Conservation (phyloP, 2,888 invertebrate species). For the Pachymerium ferrugineum region DNA sequence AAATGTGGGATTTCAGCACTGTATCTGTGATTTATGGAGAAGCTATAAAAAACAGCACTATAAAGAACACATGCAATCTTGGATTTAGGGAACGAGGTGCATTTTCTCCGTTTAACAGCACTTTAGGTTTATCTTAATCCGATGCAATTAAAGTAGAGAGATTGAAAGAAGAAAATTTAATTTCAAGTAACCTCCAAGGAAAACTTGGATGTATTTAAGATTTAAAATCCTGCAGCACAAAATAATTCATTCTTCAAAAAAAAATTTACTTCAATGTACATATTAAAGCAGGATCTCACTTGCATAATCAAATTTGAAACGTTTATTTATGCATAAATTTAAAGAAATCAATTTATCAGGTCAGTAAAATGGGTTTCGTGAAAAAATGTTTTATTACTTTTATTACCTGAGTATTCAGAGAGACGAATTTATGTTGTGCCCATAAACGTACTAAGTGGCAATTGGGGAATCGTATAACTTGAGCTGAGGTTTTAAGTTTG, state of each 20-base stretch:
- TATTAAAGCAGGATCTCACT: too few species aligned
- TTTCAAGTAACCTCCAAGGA: too few species aligned
- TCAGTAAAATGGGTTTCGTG: neutral
- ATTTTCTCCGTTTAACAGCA: neutral
- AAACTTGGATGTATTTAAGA: too few species aligned
- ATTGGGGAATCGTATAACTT: neutral
- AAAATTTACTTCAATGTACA: too few species aligned
- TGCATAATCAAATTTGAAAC: too few species aligned
- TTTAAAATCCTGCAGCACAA: too few species aligned
- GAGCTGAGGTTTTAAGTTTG: conserved; percentile 10
- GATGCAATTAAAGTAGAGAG: neutral
- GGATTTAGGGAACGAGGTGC: neutral
- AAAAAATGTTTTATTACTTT: neutral
- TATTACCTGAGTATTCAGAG: neutral
- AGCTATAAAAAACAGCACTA: neutral
- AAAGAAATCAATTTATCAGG: neutral
- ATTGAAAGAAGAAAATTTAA: too few species aligned
- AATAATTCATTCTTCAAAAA: too few species aligned
- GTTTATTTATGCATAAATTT: too few species aligned
- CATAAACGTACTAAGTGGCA: conserved; percentile 16
- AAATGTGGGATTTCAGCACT: conserved; percentile 11
- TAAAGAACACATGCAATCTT: neutral
- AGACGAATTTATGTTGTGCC: neutral
- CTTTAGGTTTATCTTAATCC: neutral
- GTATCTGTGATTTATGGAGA: neutral